Evolutionary conservation across 2,113 vertebrate genomes (phyloP), one percentile per base, ranked within the genome.

Genomic region (Nestor notabilis): DNA sequence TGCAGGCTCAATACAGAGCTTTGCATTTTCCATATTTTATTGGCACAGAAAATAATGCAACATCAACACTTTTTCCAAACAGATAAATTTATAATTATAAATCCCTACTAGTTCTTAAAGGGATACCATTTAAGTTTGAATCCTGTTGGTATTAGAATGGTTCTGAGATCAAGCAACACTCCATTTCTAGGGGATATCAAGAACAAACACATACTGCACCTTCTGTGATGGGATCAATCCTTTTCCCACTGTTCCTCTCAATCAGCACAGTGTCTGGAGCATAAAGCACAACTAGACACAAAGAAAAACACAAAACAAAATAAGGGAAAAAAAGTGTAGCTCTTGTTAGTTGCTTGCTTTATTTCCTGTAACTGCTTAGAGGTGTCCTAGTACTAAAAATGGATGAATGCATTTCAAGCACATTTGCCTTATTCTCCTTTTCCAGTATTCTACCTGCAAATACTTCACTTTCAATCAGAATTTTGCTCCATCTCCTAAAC

Each of bases 251-350:
- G 68, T 97, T 98, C 89, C 99, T 98, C 96, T 99, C 98, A 43
- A 98, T 97, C 95, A 99, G 91, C 63, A 99, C 98, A 0, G 95
- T 97, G 76, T 99, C 99, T 9, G 99, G 97, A 41, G 99, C 99
- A 28, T 98, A 98, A 39, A 99, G 97, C 84, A 99, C 83, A 53
- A 99, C 99, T 99, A 87, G 50, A 29, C 10, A 64, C 9, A 8
- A 8, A 31, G 13, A 65, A 56, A 31, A 20, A 2, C 11, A 2
- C 25, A 13, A 33, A 16, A 11, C 2, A 3, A 49, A n/a, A 52
- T 19, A 11, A 18, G 49, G 37, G 46, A 39, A 16, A 31, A 31
- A 43, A 71, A 63, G 27, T 13, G 13, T 31, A n/a, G 29, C 17
- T 77, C 31, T 50, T 58, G 52, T 95, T 84, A 89, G 65, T 76